Conservation (phyloP, 37 sponge, comb jelly and placozoan species). For the Amphimedon queenslandica region DNA sequence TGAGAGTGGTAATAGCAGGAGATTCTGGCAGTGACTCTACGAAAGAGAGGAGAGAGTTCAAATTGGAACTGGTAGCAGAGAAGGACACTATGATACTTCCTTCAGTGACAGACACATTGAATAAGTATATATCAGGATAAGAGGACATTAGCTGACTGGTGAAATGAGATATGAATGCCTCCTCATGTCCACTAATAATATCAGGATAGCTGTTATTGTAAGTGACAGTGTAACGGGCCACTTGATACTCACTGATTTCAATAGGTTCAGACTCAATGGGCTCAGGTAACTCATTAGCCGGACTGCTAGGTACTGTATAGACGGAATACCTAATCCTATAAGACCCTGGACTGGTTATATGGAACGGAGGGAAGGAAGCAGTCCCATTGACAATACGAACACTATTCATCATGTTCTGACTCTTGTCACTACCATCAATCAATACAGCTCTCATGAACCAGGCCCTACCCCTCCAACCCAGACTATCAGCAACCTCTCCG, state of each 20-base stretch:
- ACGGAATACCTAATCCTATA: conserved; percentile 21
- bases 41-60: too few species aligned
- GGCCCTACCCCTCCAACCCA: conserved; percentile 53
- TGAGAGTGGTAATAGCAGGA: too few species aligned
- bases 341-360: conserved; percentile 2
- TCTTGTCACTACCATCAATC: background rate
- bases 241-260: background rate
- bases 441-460: conserved; percentile 40
- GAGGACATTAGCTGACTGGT: background rate
- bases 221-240: conserved; percentile 21
- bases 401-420: background rate
- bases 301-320: conserved; percentile 25
- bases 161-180: conserved; percentile 22
- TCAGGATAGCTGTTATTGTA: conserved; percentile 26
- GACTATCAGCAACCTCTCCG: conserved; percentile 26
- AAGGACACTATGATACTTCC: conserved; percentile 50
- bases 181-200: background rate
- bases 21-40: too few species aligned
- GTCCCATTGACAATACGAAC: conserved; percentile 11
- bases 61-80: conserved; percentile 27
- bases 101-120: conserved; percentile 14
- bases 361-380: conserved; percentile 43
- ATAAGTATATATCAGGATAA: conserved; percentile 11
- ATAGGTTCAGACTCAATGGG: background rate
- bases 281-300: background rate